phyloP scores from a whole-genome alignment of 1,140 invertebrate genomes.

The Vollenhovia emeryi region DNA sequence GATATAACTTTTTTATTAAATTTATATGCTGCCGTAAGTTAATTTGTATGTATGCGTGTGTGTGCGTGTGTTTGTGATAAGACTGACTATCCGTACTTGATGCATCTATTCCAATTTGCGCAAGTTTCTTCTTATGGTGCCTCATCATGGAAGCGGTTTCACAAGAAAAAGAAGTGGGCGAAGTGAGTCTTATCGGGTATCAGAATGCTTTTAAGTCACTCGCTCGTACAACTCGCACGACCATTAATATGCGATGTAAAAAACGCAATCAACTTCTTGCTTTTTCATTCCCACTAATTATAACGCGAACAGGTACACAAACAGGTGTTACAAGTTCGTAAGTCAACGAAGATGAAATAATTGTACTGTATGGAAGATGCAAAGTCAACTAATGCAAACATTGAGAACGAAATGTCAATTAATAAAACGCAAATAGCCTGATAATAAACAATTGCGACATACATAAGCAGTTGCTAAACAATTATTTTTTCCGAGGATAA shows the following conservation, averaged over 20 bases:
- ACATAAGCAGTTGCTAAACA: not conserved
- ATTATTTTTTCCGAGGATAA: not conserved
- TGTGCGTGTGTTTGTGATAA: no score
- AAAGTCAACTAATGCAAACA: not conserved
- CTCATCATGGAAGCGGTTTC: not conserved
- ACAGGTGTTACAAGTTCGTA: not conserved
- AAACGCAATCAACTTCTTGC: not conserved
- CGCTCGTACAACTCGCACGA: not conserved
- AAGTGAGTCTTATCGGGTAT: not conserved
- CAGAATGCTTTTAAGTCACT: not conserved
- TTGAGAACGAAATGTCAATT: not conserved
- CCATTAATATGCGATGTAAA: not conserved
- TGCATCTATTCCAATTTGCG: not conserved
- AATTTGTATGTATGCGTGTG: not conserved
- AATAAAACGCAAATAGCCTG: not conserved
- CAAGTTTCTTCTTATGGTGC: not conserved
- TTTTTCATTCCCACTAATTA: conserved; percentile 12
- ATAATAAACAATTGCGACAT: not conserved
- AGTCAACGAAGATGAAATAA: conserved; percentile 16
- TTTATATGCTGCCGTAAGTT: not conserved
- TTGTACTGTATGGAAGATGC: not conserved
- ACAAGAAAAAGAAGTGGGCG: not conserved
- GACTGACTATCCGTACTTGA: not conserved
- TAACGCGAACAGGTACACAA: not conserved
- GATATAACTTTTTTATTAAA: not conserved